Percentiles rank a stretch among this genome's conserved stretches.
Conservation (phyloP, 2,113 vertebrate species). For the Ophiodon elongatus region DNA sequence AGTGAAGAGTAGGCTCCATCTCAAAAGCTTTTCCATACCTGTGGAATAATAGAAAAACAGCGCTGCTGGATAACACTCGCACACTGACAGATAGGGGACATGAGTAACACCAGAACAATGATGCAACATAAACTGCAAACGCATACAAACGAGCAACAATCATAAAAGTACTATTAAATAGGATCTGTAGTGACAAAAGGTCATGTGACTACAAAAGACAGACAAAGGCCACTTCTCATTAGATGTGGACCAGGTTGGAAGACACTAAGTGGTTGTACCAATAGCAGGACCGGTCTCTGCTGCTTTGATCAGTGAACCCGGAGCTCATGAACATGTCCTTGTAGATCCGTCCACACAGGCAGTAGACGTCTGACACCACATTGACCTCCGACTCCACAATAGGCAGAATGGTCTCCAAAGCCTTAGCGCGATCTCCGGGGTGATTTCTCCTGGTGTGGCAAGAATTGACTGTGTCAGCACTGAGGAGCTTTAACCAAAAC, state of each 20-base stretch:
- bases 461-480: not conserved
- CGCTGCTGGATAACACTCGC: not conserved
- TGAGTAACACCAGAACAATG: too few species aligned
- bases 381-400: conserved; percentile 78
- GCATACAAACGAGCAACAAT: not conserved
- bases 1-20: conserved; percentile 89
- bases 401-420: conserved; percentile 87
- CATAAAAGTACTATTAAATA: not conserved
- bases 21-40: conserved; percentile 93
- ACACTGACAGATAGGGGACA: not conserved
- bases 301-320: conserved; percentile 79
- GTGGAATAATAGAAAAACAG: not conserved
- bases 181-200: not conserved
- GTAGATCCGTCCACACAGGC: conserved; percentile 93
- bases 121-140: not conserved
- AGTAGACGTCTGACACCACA: conserved; percentile 89
- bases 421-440: conserved; percentile 89
- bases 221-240: not conserved
- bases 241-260: not conserved
- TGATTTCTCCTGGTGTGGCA: conserved; percentile 85
- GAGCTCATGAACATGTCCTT: conserved; percentile 94
- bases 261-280: conserved; percentile 80
- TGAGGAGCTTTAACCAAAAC: not conserved
- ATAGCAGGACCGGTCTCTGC: conserved; percentile 87
- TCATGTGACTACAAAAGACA: too few species aligned